A percentile compares a stretch with the other conserved stretches of the same genome.
phyloP scores from a whole-genome alignment of 1,140 invertebrate genomes.

The Eurosta solidaginis region DNA sequence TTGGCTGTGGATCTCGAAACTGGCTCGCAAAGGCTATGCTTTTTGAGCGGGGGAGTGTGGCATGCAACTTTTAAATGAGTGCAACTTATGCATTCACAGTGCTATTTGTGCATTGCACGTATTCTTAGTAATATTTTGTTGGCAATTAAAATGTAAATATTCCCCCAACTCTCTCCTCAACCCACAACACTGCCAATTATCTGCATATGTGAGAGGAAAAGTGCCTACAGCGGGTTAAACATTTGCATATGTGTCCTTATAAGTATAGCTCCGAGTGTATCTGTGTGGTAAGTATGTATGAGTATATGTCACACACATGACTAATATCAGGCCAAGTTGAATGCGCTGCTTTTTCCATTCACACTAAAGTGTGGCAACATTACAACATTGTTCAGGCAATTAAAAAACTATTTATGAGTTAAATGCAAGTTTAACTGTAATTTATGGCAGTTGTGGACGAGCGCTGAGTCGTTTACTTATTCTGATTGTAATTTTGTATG shows the following conservation, averaged over 20 bases:
- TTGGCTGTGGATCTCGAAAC: not conserved
- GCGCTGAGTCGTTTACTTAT: not conserved
- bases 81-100: constrained; percentile 17
- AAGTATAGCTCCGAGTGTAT: not conserved
- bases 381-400: constrained; percentile 9
- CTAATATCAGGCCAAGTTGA: constrained; percentile 26
- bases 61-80: constrained; percentile 18
- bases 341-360: constrained; percentile 19
- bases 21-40: not conserved
- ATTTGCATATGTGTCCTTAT: not conserved
- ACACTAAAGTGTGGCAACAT: constrained; percentile 3
- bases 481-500: constrained; percentile 29
- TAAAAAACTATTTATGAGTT: constrained; percentile 28
- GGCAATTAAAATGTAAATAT: constrained; percentile 1
- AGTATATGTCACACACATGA: not conserved
- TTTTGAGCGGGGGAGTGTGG: not conserved
- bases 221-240: not conserved
- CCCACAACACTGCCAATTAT: no score
- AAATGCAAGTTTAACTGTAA: constrained; percentile 21
- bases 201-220: not conserved
- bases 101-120: not conserved
- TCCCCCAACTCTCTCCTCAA: not conserved
- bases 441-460: not conserved
- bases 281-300: not conserved
- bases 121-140: not conserved